Evolutionary conservation across 2,113 vertebrate genomes (phyloP), one percentile per base, ranked within the genome.

Genomic region (Aptenodytes patagonicus): DNA sequence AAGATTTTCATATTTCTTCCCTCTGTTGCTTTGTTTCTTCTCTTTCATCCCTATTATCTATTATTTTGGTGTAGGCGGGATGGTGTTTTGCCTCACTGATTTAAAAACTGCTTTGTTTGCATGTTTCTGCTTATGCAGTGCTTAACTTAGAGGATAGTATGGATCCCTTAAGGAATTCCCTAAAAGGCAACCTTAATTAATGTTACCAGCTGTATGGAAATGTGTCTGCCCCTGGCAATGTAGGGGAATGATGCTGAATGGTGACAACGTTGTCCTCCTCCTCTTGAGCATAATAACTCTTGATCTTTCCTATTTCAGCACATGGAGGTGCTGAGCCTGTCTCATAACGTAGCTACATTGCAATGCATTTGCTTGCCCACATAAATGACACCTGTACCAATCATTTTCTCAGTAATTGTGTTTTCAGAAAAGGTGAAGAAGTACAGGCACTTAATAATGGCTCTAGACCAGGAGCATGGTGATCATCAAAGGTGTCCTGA

Each of bases 161-260:
- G 65, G 54, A 61, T 73, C 78, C 86, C 88, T 93, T 25, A 26
- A 96, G 89, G 84, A 94, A 96, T 95, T 94, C 76, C 69, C 82
- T 85, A 64, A 86, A 92, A 93, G 26, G 28, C 44, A 94, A 80
- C 58, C 32, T 87, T 97, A 97, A 96, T 96, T 95, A 96, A 87
- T 72, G 73, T 76, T 91, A 62, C 38, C 85, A 95, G 83, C 86
- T 90, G 31, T 29, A 49, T 87, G 89, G 76, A 96, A 95, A 91
- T 82, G 60, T 40, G 21, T 52, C 76, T 83, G 90, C 92, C 90
- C 64, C 62, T 79, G 81, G 88, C 83, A 46, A 21, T 83, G 61
- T 46, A 84, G 52, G 62, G 25, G 75, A 55, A 66, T 40, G 51
- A 51, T 86, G 58, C 66, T 73, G 95, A 80, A 42, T 79, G 76